Conservation (phyloP, 2,888 invertebrate species). For the Cephus pulcher region DNA sequence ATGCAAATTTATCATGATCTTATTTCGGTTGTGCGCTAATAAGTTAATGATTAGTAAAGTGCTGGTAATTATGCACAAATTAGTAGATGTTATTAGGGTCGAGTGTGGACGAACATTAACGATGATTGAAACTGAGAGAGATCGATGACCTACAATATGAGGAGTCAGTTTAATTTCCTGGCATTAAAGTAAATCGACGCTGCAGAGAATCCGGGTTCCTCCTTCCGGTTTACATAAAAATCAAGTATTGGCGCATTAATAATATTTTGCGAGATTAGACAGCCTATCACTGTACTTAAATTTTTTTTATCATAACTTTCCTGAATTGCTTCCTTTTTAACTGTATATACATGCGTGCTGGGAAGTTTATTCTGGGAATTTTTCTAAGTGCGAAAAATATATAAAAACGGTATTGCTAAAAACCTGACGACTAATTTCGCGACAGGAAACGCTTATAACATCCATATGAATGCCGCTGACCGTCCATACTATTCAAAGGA, state of each 20-base stretch:
- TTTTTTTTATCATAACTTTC: neutral
- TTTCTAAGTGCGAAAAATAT: neutral
- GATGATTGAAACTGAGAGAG: conserved; percentile 22
- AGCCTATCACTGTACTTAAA: neutral
- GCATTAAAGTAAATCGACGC: conserved; percentile 8
- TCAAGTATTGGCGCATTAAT: neutral
- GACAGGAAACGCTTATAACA: neutral
- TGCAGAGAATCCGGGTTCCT: neutral
- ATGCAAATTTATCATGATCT: neutral
- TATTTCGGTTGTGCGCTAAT: neutral
- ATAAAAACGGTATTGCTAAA: neutral
- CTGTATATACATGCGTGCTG: neutral
- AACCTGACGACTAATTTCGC: neutral
- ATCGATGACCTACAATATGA: conserved; percentile 21
- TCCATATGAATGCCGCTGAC: neutral
- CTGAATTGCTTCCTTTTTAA: neutral
- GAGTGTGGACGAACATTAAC: conserved; percentile 5
- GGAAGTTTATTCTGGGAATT: neutral
- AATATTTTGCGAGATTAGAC: neutral
- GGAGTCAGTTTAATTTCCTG: conserved; percentile 34
- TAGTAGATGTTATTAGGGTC: conserved; percentile 29
- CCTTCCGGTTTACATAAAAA: neutral
- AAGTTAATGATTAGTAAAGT: neutral
- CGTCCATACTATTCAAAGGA: neutral
- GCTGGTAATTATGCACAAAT: conserved; percentile 7